Evolutionary conservation across 2,888 invertebrate genomes (phyloP), one percentile per base, ranked within the genome.

Genomic region (Sepiola atlantica): DNA sequence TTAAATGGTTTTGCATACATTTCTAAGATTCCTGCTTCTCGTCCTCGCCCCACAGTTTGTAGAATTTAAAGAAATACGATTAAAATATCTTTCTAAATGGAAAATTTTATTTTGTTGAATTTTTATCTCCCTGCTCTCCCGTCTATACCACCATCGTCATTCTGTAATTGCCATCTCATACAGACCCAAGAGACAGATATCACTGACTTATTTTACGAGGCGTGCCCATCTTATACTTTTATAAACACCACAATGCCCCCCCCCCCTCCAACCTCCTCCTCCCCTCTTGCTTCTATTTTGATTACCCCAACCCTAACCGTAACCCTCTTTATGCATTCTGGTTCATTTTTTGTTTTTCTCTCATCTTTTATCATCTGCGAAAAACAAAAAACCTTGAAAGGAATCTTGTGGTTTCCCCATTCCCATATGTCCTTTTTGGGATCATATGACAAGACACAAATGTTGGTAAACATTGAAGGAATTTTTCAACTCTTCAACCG

Each of bases 401-500:
- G 77, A 77, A 77, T n/a, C 77, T n/a, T 32, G n/a, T 0, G 16
- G 12, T n/a, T n/a, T n/a, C 28, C 3, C 61, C 77, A 16, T n/a
- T 32, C 77, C 77, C 77, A 77, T 4, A 32, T 45, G 45, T 77
- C n/a, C n/a, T n/a, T 10, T 14, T 14, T 32, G 3, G 77, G 32
- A 77, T 77, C 77, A 32, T 77, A n/a, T 77, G 77, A 77, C 77
- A 61, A n/a, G 77, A 77, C 77, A 61, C 61, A 77, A 77, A n/a
- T 77, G 77, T 77, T 77, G n/a, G 16, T 77, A 77, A 32, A 77
- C 77, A 77, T 77, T 77, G n/a, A n/a, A 21, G n/a, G n/a, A 77
- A 77, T 77, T 77, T 77, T 77, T n/a, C 16, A 77, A 45, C 16
- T 77, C 77, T 77, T 77, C 77, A 77, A n/a, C n/a, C n/a, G n/a